Conservation (phyloP, 2,888 invertebrate species). For the Onthophagus sagittarius region DNA sequence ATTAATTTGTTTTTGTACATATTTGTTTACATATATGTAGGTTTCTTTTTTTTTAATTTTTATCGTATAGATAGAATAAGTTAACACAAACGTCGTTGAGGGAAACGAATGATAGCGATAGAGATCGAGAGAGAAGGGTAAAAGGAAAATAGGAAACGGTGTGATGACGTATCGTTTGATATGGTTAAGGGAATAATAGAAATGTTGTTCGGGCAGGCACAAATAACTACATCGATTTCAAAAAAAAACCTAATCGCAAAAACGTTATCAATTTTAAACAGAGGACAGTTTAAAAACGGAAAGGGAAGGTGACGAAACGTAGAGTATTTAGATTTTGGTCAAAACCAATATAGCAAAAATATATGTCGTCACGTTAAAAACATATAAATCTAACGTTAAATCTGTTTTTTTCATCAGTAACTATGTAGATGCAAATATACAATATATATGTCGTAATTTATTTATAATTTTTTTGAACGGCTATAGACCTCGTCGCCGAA, state of each 20-base stretch:
- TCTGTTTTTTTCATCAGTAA: conserved; percentile 22
- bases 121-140: conserved; percentile 20
- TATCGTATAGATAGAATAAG: conserved; percentile 33
- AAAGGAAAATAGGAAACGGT: conserved; percentile 28
- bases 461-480: conserved; percentile 5
- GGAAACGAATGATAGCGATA: conserved; percentile 20
- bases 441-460: conserved; percentile 18
- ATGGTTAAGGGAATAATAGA: conserved; percentile 33
- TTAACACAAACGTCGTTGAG: conserved; percentile 29
- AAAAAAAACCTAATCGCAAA: not conserved
- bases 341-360: conserved; percentile 30
- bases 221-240: not conserved
- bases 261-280: conserved; percentile 11
- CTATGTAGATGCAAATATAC: conserved; percentile 27
- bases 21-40: conserved; percentile 31
- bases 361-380: conserved; percentile 20
- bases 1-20: conserved; percentile 32
- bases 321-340: conserved; percentile 22
- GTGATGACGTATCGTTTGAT: conserved; percentile 31
- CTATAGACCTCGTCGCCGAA: conserved; percentile 4
- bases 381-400: conserved; percentile 19
- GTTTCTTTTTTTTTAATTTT: conserved; percentile 12
- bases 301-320: conserved; percentile 4
- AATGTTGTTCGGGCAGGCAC: conserved; percentile 16
- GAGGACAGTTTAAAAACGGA: conserved; percentile 16